Evolutionary conservation across 2,888 invertebrate species (phyloP).

Genomic region (Stenolophus ochropezus): DNA sequence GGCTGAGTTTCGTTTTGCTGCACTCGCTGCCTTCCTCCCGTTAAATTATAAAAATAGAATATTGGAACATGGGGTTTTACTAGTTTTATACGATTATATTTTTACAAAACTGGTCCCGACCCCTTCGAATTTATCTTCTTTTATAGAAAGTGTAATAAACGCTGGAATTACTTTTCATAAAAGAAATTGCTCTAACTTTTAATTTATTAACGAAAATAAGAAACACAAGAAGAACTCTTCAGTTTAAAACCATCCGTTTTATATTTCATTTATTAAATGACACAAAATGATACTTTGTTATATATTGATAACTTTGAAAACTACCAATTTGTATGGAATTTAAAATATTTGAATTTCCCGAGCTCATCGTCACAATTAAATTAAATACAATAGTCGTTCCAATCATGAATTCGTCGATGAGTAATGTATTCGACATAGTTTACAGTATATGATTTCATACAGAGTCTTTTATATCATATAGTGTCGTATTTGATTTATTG

Average conservation of each 20-base stretch:
- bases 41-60: slow-evolving; percentile 31
- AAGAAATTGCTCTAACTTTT: neutral
- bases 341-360: too few relatives aligned
- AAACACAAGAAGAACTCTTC: neutral
- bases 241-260: neutral
- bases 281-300: too few relatives aligned
- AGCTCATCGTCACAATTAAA: too few relatives aligned
- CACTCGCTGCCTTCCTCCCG: slow-evolving; percentile 19
- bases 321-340: too few relatives aligned
- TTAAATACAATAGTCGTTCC: too few relatives aligned
- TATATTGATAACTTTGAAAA: too few relatives aligned
- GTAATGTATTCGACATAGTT: too few relatives aligned
- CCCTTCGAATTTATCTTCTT: neutral
- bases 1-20: slow-evolving; percentile 13
- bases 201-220: neutral
- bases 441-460: too few relatives aligned
- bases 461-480: too few relatives aligned
- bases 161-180: neutral
- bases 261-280: neutral
- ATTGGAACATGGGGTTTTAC: neutral
- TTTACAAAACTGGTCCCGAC: neutral
- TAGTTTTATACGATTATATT: neutral
- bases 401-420: too few relatives aligned
- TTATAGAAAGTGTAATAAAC: neutral
- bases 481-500: too few relatives aligned